Evolutionary conservation across 2,888 invertebrate genomes (phyloP), one percentile per base, ranked within the genome.

Genomic region (Yponomeuta cagnagella): DNA sequence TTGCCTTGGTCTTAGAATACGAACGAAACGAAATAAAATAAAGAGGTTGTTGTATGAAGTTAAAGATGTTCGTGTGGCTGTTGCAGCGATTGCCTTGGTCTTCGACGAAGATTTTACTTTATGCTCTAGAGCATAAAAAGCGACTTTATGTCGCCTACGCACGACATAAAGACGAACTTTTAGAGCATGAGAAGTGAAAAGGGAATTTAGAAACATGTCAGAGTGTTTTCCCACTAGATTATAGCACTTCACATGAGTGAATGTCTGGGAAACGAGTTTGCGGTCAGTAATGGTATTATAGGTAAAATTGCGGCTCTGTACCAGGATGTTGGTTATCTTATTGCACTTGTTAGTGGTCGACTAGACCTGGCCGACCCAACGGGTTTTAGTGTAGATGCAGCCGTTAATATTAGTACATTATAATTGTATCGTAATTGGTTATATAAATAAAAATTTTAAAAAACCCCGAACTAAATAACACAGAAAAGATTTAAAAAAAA

Each of bases 291-390:
- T 68, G 31, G 30, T 31, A 52, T 68, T 67, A 58, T 58, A 58
- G 52, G 52, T 15, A 68, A 68, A 48, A 68, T 30, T 68, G 52
- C 68, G 58, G 52, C 12, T 8, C n/a, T n/a, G 10, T n/a, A 58
- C 52, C 68, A 68, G 68, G 68, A 68, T 52, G 68, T 52, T 43
- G 67, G 68, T 30, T 52, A 68, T 30, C 48, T 68, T 37, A 67
- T 65, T 67, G 67, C 67, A 68, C 68, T 68, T 68, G 68, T 52
- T 68, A 68, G 52, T 52, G 68, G 68, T 68, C 48, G 68, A 58
- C 68, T 68, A 9, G 48, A 37, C 48, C n/a, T 5, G 23, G 1
- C 48, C n/a, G 31, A 23, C 23, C 52, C 12, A 48, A 68, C 68
- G n/a, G 33, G 68, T 58, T 58, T 15, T 58, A 58, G 52, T 58